These are phyloP conservation scores for Hemistola chrysoprasaria DNA, from an alignment of 2,888 invertebrate genomes.

Conservation along the genomic window DNA sequence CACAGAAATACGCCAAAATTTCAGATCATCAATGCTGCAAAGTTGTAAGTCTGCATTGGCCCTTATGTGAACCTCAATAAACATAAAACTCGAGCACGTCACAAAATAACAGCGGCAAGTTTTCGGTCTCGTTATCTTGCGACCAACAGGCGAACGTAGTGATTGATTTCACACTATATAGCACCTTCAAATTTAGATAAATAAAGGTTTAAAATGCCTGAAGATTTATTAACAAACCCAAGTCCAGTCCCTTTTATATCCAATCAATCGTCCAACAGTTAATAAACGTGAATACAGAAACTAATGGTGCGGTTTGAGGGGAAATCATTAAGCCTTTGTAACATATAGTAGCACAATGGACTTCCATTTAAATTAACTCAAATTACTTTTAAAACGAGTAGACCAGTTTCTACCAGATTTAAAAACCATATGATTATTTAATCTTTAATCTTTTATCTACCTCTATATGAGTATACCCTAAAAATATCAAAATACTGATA, in stretches of 20 bases:
- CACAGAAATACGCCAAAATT: too few relatives aligned
- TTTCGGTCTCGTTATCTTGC: constrained; percentile 36
- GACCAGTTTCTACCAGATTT: too few relatives aligned
- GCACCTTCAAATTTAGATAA: background rate
- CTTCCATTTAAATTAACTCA: background rate
- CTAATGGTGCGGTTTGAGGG: too few relatives aligned
- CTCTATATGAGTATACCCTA: too few relatives aligned
- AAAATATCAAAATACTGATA: too few relatives aligned
- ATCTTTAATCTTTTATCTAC: constrained; percentile 8
- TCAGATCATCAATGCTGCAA: too few relatives aligned
- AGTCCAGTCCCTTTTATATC: background rate
- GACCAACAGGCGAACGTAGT: constrained; percentile 30
- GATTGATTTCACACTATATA: constrained; percentile 23
- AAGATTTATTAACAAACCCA: too few relatives aligned
- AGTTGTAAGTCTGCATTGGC: too few relatives aligned
- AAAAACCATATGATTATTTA: constrained; percentile 1
- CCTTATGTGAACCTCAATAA: constrained; percentile 23
- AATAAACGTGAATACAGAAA: too few relatives aligned
- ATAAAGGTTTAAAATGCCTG: too few relatives aligned
- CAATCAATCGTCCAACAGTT: background rate
- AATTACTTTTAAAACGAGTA: too few relatives aligned
- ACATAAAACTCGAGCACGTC: constrained; percentile 33
- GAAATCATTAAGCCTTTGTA: too few relatives aligned
- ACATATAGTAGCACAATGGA: background rate
- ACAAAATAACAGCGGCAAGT: constrained; percentile 33